These are phyloP conservation scores for Cordylochernes scorpioides DNA, from an alignment of 2,888 invertebrate genomes.

Conservation along the genomic window DNA sequence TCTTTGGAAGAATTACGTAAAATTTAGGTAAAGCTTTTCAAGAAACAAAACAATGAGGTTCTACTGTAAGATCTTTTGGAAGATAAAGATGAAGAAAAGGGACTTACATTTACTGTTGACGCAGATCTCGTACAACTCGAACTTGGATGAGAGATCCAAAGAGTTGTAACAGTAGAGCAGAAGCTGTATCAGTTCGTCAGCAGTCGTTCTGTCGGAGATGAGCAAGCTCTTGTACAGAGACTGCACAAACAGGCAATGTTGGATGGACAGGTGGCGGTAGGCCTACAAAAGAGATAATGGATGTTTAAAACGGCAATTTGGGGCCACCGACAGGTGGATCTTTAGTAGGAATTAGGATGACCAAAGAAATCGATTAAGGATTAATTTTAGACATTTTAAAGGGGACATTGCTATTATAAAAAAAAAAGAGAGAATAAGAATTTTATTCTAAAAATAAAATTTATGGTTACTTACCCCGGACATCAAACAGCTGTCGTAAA, in stretches of 20 bases:
- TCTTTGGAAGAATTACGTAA: too few relatives aligned
- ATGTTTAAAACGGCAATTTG: too few relatives aligned
- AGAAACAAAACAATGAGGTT: too few relatives aligned
- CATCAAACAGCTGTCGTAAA: conserved; percentile 54
- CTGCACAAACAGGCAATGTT: conserved; percentile 19
- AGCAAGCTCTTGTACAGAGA: conserved; percentile 74
- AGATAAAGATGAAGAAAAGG: too few relatives aligned
- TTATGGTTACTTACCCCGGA: conserved; percentile 32
- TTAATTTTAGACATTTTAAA: not conserved
- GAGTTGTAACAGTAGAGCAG: conserved; percentile 58
- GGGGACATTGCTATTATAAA: too few relatives aligned
- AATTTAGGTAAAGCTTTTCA: too few relatives aligned
- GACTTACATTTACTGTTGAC: conserved; percentile 15
- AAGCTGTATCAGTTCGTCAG: conserved; percentile 55
- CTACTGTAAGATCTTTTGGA: too few relatives aligned
- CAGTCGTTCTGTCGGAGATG: conserved; percentile 61
- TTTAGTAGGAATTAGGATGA: too few relatives aligned
- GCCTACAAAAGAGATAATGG: too few relatives aligned
- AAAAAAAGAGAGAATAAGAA: too few relatives aligned
- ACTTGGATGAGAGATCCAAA: conserved; percentile 52
- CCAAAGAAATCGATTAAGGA: not conserved
- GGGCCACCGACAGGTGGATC: too few relatives aligned
- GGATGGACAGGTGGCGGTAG: not conserved
- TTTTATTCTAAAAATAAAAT: not conserved
- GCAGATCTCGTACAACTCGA: conserved; percentile 56